Percentiles rank a stretch among this genome's conserved stretches.
Evolutionary conservation across 2,113 vertebrate species (phyloP).

Genomic region (Solea senegalensis): DNA sequence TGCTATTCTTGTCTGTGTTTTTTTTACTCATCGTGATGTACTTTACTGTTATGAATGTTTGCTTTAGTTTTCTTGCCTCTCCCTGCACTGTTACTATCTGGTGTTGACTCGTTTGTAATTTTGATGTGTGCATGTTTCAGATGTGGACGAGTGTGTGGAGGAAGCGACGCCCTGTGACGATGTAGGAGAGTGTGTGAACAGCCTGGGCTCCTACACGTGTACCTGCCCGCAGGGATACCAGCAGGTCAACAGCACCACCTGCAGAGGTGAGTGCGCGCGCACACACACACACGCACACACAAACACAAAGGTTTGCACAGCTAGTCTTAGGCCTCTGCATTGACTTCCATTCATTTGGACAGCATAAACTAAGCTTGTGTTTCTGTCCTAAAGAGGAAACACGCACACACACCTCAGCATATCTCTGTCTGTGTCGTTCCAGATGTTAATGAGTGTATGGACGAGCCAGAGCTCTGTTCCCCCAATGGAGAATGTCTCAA

Average conservation of each 20-base stretch:
- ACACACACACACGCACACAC: not conserved
- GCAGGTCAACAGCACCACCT: conserved; percentile 83
- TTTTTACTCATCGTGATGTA: too few relatives aligned
- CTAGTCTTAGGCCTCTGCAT: too few relatives aligned
- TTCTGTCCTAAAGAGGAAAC: not conserved
- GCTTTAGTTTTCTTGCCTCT: not conserved
- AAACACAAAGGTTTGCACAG: not conserved
- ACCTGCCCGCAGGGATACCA: conserved; percentile 89
- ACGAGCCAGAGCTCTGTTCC: conserved; percentile 83
- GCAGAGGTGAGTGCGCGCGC: conserved; percentile 83
- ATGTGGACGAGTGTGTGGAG: conserved; percentile 93
- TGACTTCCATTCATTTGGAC: too few relatives aligned
- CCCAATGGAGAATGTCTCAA: conserved; percentile 90
- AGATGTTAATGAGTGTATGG: conserved; percentile 94
- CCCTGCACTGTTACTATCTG: not conserved
- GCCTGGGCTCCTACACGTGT: conserved; percentile 90
- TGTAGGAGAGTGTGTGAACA: conserved; percentile 89
- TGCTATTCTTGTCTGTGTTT: too few relatives aligned
- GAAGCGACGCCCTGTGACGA: conserved; percentile 80
- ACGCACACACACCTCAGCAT: not conserved
- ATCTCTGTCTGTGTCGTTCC: conserved; percentile 30
- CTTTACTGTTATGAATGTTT: too few relatives aligned
- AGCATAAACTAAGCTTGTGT: too few relatives aligned
- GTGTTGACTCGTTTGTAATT: too few relatives aligned
- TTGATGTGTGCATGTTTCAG: conserved; percentile 73